These are phyloP conservation scores for Thalassoma bifasciatum DNA, from an alignment of 2,113 vertebrate genomes.

Conservation along the genomic window DNA sequence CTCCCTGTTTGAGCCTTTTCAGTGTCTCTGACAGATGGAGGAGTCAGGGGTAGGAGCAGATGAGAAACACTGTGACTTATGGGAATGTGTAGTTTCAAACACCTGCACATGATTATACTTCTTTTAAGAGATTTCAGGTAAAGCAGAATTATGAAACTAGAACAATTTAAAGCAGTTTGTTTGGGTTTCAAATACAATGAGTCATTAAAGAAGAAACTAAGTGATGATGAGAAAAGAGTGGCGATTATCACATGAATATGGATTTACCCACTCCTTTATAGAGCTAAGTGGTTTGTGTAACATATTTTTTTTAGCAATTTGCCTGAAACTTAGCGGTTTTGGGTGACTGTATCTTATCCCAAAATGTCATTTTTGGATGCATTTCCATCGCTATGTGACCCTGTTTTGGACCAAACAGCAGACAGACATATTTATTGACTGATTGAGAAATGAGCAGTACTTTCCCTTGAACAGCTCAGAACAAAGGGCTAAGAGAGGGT, in stretches of 20 bases:
- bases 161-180: too few relatives aligned
- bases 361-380: not conserved
- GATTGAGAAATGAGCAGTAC: too few relatives aligned
- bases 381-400: too few relatives aligned
- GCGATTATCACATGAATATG: not conserved
- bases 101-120: not conserved
- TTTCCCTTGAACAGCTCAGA: too few relatives aligned
- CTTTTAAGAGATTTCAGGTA: not conserved
- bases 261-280: not conserved
- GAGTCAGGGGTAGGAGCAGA: slow-evolving; percentile 28
- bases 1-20: slow-evolving; percentile 29
- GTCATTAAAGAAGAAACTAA: too few relatives aligned
- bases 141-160: too few relatives aligned
- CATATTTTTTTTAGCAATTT: too few relatives aligned
- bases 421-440: not conserved
- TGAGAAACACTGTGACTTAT: slow-evolving; percentile 13
- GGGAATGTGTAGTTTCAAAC: not conserved
- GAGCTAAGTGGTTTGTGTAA: too few relatives aligned
- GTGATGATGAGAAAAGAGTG: not conserved
- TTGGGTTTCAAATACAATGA: too few relatives aligned
- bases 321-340: not conserved
- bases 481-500: not conserved
- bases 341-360: too few relatives aligned
- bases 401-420: not conserved
- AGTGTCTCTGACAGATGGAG: slow-evolving; percentile 53